Evolutionary conservation across 2,888 invertebrate genomes (phyloP).

Genomic region (Caenorhabditis sulstoni): DNA sequence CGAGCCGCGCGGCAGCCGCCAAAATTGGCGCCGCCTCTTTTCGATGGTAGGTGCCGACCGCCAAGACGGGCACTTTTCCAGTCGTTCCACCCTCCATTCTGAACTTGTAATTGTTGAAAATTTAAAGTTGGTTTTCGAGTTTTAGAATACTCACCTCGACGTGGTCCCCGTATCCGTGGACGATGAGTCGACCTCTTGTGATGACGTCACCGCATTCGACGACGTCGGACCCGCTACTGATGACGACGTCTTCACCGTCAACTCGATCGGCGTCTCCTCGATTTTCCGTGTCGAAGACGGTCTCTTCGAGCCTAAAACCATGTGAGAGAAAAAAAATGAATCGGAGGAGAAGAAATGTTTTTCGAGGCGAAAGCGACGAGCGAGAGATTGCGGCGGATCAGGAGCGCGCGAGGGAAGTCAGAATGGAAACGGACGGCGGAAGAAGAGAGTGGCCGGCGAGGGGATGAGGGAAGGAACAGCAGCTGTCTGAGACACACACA

Average conservation of each 20-base stretch:
- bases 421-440: conserved; percentile 25
- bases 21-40: conserved; percentile 60
- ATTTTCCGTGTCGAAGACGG: background rate
- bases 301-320: conserved; percentile 11
- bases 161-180: conserved; percentile 43
- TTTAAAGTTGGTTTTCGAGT: too few relatives aligned
- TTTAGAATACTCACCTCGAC: conserved; percentile 29
- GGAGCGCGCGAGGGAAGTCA: background rate
- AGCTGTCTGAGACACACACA: conserved; percentile 27
- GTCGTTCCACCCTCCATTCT: conserved; percentile 41
- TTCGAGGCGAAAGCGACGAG: too few relatives aligned
- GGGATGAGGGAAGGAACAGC: too few relatives aligned
- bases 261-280: conserved; percentile 33
- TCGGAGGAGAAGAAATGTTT: background rate
- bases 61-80: conserved; percentile 48
- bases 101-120: background rate
- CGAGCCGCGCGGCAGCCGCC: conserved; percentile 43
- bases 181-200: conserved; percentile 27
- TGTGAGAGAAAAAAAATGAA: background rate
- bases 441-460: conserved; percentile 12
- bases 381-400: background rate
- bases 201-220: conserved; percentile 19
- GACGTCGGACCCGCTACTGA: background rate
- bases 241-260: conserved; percentile 14
- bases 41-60: conserved; percentile 57